Evolutionary conservation across 2,113 vertebrate species (phyloP).

Genomic region (Callaeas wilsoni): DNA sequence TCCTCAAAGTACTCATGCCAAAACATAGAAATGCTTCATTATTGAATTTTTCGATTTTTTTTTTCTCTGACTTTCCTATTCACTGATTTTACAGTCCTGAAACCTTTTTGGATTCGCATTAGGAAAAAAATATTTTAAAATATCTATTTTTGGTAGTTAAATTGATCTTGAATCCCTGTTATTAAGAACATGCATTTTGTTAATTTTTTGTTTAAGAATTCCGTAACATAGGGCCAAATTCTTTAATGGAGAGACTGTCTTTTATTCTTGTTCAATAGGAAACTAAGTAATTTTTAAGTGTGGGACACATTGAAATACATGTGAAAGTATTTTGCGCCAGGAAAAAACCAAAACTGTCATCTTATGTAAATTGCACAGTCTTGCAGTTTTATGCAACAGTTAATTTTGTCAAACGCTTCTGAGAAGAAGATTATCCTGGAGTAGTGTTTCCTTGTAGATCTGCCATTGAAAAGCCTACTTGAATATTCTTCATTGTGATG

Average conservation of each 20-base stretch:
- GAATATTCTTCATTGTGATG: fast-evolving
- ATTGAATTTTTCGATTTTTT: neutral
- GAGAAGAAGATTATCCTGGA: neutral
- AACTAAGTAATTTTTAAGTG: neutral
- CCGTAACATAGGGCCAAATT: neutral
- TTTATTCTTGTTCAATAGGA: neutral
- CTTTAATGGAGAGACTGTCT: neutral
- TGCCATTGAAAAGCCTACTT: neutral
- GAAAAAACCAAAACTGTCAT: neutral
- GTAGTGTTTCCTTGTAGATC: neutral
- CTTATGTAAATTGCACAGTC: neutral
- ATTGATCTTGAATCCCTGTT: neutral
- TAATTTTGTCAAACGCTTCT: neutral
- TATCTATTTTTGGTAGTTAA: neutral
- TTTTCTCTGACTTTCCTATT: neutral
- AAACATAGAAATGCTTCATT: neutral
- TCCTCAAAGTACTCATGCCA: neutral
- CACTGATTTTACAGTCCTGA: neutral
- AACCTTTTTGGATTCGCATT: neutral
- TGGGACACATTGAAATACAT: neutral
- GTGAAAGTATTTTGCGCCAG: neutral
- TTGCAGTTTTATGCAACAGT: neutral
- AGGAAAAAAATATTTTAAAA: neutral
- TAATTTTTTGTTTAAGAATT: neutral
- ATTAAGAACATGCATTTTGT: neutral